These are phyloP conservation scores for Pampus argenteus DNA, from an alignment of 2,797 vertebrate species.

Conservation along the genomic window DNA sequence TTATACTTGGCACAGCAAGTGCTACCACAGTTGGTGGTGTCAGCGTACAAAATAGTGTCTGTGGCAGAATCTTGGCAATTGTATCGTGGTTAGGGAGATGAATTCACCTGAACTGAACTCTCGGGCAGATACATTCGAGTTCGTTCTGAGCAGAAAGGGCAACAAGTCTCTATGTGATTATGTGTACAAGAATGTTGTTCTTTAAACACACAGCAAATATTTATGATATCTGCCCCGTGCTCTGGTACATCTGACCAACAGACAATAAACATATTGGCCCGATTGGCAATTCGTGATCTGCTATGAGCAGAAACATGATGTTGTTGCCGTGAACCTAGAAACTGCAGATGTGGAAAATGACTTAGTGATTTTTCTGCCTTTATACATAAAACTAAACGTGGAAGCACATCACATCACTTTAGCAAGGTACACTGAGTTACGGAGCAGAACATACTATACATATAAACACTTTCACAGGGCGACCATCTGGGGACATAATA, in stretches of 20 bases:
- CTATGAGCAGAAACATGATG: constrained; percentile 35
- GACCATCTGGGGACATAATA: constrained; percentile 8
- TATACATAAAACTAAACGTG: constrained; percentile 30
- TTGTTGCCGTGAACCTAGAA: constrained; percentile 44
- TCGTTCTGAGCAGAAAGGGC: too few relatives aligned
- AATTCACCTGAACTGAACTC: too few relatives aligned
- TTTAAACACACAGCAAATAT: constrained; percentile 19
- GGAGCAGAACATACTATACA: constrained; percentile 29
- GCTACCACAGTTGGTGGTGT: background rate
- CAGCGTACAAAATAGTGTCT: too few relatives aligned
- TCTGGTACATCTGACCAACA: constrained; percentile 14
- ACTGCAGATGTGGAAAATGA: constrained; percentile 51
- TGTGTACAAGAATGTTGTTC: background rate
- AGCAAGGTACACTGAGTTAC: constrained; percentile 9
- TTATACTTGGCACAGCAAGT: background rate
- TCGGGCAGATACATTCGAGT: too few relatives aligned
- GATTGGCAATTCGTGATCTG: constrained; percentile 7
- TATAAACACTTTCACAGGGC: constrained; percentile 13
- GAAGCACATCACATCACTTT: constrained; percentile 41
- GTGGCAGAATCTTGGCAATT: too few relatives aligned
- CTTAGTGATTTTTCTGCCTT: constrained; percentile 46
- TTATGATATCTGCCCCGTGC: background rate
- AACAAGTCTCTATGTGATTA: background rate
- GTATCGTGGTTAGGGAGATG: too few relatives aligned
- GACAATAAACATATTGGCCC: background rate